Evolutionary conservation across 2,888 invertebrate species (phyloP), one percentile per base, ranked within the genome.

Genomic region (Prosapia bicincta): DNA sequence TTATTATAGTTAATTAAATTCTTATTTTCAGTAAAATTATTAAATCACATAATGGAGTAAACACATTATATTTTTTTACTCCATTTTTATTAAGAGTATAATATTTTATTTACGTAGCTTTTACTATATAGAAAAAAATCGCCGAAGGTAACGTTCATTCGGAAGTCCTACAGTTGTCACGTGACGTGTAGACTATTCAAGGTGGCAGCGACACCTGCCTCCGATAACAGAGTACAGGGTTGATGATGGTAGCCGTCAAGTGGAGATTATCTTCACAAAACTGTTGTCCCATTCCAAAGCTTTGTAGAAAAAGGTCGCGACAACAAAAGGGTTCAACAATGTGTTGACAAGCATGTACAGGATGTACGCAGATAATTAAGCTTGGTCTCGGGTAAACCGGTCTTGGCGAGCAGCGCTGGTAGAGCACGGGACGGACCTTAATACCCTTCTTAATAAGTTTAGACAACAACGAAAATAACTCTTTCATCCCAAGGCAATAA

Each of bases 271-370:
- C 54, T 54, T 54, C 13, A 54, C 54, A 54, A 54, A 54, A 20
- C n/a, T 2, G 54, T 54, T 10, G n/a, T 20, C 54, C 54, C 54
- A 54, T 54, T 20, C 20, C 20, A 9, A 54, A 54, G 20, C 54
- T 20, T 54, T 54, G n/a, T n/a, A 20, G 20, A 20, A 54, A 54
- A 54, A 54, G 54, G 54, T 54, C 54, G 54, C 20, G 20, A 54
- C 54, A 54, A 54, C 54, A 54, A 54, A 54, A 54, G 54, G 54
- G 54, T 54, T 54, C 54, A 54, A 54, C 54, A 54, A 54, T 54
- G 54, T 54, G 54, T 54, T 54, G 54, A 54, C 54, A 54, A 54
- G 10, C 54, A 20, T 54, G 54, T 54, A 54, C 54, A 54, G 54
- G 54, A 54, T 54, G 54, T 54, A 54, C 20, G n/a, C 7, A 54